Conservation (phyloP, 2,113 vertebrate species). For the Vicugna pacos region DNA sequence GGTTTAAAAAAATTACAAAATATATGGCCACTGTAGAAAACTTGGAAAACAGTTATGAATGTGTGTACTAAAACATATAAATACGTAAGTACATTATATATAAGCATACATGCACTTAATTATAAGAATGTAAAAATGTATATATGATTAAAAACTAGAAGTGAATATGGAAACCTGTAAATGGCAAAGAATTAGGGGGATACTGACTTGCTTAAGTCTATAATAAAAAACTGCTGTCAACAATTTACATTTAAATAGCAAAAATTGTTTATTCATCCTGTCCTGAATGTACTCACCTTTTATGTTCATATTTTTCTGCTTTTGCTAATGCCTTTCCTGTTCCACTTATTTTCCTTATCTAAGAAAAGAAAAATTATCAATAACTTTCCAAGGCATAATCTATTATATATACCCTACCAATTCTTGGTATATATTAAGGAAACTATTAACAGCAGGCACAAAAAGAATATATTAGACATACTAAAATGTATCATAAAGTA, state of each 20-base stretch:
- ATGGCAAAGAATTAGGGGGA: background rate
- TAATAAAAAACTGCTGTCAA: background rate
- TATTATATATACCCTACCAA: background rate
- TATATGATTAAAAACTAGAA: background rate
- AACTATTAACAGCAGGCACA: background rate
- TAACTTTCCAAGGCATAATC: slow-evolving; percentile 10
- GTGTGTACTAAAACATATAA: background rate
- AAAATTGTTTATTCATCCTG: background rate
- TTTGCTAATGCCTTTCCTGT: slow-evolving; percentile 96
- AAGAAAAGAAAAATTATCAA: slow-evolving; percentile 53
- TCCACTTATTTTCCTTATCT: slow-evolving; percentile 97
- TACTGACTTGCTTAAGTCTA: background rate
- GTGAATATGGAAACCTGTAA: slow-evolving; percentile 6
- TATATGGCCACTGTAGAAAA: background rate
- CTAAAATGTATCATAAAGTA: background rate
- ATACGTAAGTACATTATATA: background rate
- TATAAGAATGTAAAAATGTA: background rate
- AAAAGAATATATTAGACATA: background rate
- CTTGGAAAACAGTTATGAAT: background rate
- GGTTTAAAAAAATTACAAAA: background rate
- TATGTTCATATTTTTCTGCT: slow-evolving; percentile 97
- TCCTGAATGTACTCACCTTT: slow-evolving; percentile 89
- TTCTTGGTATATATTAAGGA: background rate
- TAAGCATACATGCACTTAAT: background rate
- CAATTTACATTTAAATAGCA: background rate